Evolutionary conservation across 2,113 vertebrate genomes (phyloP), one percentile per base, ranked within the genome.

Genomic region (Jacana jacana): DNA sequence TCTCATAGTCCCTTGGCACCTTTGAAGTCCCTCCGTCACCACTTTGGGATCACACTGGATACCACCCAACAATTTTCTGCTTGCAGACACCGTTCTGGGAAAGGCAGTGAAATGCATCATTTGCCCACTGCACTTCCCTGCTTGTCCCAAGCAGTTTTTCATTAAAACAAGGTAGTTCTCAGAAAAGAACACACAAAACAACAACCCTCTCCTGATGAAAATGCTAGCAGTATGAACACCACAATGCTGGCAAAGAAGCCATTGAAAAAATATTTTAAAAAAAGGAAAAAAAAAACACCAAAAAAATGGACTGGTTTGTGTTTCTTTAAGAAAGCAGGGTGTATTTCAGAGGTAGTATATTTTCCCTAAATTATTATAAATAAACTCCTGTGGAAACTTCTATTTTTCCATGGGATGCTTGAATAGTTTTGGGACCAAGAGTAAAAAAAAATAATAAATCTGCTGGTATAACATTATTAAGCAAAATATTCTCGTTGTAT

Each of bases 291-390:
- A 72, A 80, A 27, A 37, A 22, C 0, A 57, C n/a, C n/a, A 4
- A 65, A 13, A 70, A 88, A 90, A 75, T 0, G 1, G 54, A 76
- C 22, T 46, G 18, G 35, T 66, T 85, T 83, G 77, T 86, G 81
- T 96, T 96, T 94, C 93, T 96, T 92, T 91, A 70, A 69, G 63
- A 55, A 91, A 94, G 61, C 5, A 80, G 77, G 37, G 54, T 94
- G 96, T 91, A 95, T 94, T 97, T 97, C 96, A 95, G 91, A 96
- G 88, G 95, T 92, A 97, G 92, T 94, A 96, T 87, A 89, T 93
- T 95, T 93, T 83, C 80, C 65, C 39, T 80, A 52, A 68, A 66
- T 81, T 79, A 81, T 46, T 82, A 51, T 66, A 87, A 89, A 93
- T 65, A 90, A 90, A 86, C 64, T 60, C n/a, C 58, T 58, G 31